A percentile compares a stretch with the other conserved stretches of the same genome.
Conservation (phyloP, 2,888 invertebrate species). For the Dolichomitus sp. region DNA sequence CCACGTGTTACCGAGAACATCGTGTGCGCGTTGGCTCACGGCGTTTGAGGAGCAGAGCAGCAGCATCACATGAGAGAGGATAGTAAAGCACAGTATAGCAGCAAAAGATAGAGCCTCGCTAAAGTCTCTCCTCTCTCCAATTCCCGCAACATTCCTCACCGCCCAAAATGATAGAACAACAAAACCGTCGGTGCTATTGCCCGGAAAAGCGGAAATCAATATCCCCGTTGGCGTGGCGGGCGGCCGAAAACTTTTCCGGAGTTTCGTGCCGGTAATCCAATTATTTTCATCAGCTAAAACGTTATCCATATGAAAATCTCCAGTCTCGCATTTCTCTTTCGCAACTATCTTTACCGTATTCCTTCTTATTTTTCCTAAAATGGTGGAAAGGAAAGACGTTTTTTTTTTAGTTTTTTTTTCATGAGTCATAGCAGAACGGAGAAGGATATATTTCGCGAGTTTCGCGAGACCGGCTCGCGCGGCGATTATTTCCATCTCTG, state of each 20-base stretch:
- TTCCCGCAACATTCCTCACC: constrained; percentile 6
- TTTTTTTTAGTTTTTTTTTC: neutral
- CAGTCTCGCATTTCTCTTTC: neutral
- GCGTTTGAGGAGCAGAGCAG: constrained; percentile 2
- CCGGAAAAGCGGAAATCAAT: constrained; percentile 64
- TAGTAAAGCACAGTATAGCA: neutral
- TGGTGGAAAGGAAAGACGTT: neutral
- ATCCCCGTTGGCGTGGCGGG: constrained; percentile 16
- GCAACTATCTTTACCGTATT: neutral
- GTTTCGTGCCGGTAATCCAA: neutral
- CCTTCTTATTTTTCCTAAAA: neutral
- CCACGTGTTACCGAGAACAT: constrained; percentile 61
- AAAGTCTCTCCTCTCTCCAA: neutral
- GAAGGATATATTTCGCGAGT: neutral
- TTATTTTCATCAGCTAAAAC: constrained; percentile 12
- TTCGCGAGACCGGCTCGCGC: neutral
- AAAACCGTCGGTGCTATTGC: constrained; percentile 9
- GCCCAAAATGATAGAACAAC: constrained; percentile 30
- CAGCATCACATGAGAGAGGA: neutral
- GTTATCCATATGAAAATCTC: neutral
- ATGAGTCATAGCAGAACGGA: neutral
- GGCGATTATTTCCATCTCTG: neutral
- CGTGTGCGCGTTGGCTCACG: constrained; percentile 16
- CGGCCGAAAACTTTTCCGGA: neutral
- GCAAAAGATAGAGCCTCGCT: neutral